These are phyloP conservation scores for Alectoris magna DNA, from an alignment of 2,797 vertebrate species.

Conservation along the genomic window DNA sequence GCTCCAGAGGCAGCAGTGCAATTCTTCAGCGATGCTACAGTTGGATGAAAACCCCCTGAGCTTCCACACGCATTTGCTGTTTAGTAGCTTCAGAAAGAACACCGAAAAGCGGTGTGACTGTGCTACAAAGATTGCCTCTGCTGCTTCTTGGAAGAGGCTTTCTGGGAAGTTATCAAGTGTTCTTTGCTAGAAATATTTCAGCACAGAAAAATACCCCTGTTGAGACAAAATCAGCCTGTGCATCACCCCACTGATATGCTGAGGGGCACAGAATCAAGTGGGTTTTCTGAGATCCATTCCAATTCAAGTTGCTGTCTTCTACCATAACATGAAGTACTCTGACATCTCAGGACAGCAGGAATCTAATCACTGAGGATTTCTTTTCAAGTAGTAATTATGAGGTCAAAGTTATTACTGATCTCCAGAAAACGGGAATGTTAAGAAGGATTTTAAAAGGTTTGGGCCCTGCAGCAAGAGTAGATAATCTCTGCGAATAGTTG, in stretches of 20 bases:
- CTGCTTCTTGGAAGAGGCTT: neutral
- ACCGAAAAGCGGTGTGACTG: accelerated
- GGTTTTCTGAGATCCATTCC: neutral
- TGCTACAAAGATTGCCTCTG: neutral
- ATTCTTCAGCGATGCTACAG: neutral
- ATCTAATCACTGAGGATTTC: neutral
- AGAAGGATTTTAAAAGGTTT: neutral
- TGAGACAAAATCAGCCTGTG: neutral
- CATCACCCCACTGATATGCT: neutral
- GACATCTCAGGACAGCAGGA: neutral
- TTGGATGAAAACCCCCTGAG: neutral
- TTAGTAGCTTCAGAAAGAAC: accelerated
- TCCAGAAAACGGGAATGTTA: neutral
- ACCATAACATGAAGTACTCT: neutral
- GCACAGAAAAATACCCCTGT: neutral
- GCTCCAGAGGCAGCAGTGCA: neutral
- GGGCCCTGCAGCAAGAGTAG: neutral
- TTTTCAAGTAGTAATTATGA: neutral
- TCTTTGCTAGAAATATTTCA: neutral
- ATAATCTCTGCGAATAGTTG: neutral
- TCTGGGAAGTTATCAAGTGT: neutral
- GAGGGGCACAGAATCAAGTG: neutral
- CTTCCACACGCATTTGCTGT: neutral
- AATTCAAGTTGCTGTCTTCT: neutral
- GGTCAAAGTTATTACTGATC: neutral